Percentiles rank a stretch among this genome's conserved stretches.
Conservation (phyloP, 1,140 invertebrate genomes). For the Trichonephila clavata region DNA sequence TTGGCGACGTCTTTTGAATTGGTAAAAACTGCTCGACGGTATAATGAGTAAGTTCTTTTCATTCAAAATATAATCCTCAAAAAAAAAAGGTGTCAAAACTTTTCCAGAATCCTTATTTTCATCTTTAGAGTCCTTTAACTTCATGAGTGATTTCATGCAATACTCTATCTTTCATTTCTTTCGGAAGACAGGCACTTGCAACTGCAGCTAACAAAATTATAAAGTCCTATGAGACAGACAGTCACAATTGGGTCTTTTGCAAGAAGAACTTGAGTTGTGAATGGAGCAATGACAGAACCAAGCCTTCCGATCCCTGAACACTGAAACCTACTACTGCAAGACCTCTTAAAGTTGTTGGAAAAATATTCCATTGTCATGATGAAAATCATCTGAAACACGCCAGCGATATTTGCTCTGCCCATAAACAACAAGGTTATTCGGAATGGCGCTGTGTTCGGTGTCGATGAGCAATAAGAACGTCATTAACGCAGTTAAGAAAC, state of each 20-base stretch:
- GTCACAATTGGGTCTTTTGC: background rate
- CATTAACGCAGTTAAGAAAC: background rate
- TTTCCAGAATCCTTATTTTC: background rate
- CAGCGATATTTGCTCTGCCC: background rate
- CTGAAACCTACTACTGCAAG: background rate
- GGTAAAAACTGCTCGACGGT: no score
- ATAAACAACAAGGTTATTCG: background rate
- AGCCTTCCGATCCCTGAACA: background rate
- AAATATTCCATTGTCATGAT: background rate
- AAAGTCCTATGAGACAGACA: background rate
- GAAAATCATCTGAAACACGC: background rate
- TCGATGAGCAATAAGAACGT: background rate
- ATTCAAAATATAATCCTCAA: background rate
- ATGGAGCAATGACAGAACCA: background rate
- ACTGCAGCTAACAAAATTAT: background rate
- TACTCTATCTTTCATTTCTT: background rate
- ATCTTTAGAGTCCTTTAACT: background rate
- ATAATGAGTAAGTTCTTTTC: background rate
- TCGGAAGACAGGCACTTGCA: background rate
- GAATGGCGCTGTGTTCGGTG: background rate
- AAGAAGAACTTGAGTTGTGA: background rate
- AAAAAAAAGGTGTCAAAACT: background rate
- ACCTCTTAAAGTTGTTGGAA: background rate
- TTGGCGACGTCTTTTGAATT: no score
- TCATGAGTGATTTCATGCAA: background rate